A percentile compares a stretch with the other conserved stretches of the same genome.
Evolutionary conservation across 2,888 invertebrate genomes (phyloP).

Genomic region (Drosophila quinaria): DNA sequence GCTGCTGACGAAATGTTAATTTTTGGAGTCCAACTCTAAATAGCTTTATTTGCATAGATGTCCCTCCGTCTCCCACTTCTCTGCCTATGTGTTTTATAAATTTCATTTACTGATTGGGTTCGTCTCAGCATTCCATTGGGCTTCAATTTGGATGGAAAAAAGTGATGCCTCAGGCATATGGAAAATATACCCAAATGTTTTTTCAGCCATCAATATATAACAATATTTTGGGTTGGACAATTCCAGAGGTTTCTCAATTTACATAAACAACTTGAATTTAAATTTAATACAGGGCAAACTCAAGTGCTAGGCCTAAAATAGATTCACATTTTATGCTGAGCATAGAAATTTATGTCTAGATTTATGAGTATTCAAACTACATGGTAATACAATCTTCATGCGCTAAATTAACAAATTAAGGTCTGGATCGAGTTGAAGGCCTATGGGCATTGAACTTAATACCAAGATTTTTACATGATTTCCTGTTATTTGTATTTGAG

Average conservation of each 20-base stretch:
- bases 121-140: conserved; percentile 1
- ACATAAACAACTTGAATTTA: conserved; percentile 11
- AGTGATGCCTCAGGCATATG: conserved; percentile 45
- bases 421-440: not conserved
- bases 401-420: conserved; percentile 6
- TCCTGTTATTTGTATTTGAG: not conserved
- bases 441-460: not conserved
- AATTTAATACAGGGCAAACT: conserved; percentile 7
- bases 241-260: conserved; percentile 10
- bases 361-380: not conserved
- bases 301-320: not conserved
- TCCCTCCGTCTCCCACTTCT: not conserved
- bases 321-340: not conserved
- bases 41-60: conserved; percentile 55
- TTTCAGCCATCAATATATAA: conserved; percentile 6
- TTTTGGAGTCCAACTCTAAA: conserved; percentile 43
- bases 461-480: not conserved
- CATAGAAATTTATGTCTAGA: not conserved
- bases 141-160: not conserved
- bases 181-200: conserved; percentile 40
- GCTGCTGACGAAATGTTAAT: conserved; percentile 55
- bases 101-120: conserved; percentile 55
- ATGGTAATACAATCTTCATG: not conserved
- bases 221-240: conserved; percentile 9
- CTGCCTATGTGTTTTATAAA: conserved; percentile 18